These are phyloP conservation scores for Camptogramma bilineatum DNA, from an alignment of 2,888 invertebrate genomes.

Conservation along the genomic window DNA sequence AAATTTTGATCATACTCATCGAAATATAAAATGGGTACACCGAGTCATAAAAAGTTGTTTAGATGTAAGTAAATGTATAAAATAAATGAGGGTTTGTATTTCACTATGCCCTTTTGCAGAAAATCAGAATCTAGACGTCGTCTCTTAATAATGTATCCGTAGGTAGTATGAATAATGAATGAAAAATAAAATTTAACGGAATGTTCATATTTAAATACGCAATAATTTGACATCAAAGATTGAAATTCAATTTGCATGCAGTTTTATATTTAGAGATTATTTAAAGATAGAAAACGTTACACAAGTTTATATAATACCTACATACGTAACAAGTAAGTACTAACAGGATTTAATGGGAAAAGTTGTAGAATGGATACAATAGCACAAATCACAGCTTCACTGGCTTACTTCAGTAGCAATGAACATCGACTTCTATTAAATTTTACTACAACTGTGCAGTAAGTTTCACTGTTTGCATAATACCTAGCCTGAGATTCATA, in stretches of 20 bases:
- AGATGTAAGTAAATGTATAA: neutral
- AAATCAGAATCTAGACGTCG: neutral
- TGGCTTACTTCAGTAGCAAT: neutral
- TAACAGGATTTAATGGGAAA: conserved; percentile 2
- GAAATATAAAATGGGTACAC: neutral
- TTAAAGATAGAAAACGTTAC: conserved; percentile 8
- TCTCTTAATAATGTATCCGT: neutral
- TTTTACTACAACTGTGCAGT: too few species aligned
- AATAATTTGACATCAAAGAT: neutral
- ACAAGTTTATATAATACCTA: conserved; percentile 8
- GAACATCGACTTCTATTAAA: neutral
- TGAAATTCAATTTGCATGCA: neutral
- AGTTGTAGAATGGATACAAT: neutral
- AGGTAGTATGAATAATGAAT: neutral
- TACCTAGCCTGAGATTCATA: too few species aligned
- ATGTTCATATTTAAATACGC: neutral
- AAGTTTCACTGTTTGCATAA: too few species aligned
- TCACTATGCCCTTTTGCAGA: neutral
- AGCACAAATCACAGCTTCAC: neutral
- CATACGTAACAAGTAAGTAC: conserved; percentile 10
- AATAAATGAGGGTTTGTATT: too few species aligned
- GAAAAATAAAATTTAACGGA: neutral
- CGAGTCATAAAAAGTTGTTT: neutral
- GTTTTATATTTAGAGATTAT: conserved; percentile 7
- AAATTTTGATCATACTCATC: neutral